phyloP scores from a whole-genome alignment of 2,888 invertebrate species.

The Ectemnius lituratus region DNA sequence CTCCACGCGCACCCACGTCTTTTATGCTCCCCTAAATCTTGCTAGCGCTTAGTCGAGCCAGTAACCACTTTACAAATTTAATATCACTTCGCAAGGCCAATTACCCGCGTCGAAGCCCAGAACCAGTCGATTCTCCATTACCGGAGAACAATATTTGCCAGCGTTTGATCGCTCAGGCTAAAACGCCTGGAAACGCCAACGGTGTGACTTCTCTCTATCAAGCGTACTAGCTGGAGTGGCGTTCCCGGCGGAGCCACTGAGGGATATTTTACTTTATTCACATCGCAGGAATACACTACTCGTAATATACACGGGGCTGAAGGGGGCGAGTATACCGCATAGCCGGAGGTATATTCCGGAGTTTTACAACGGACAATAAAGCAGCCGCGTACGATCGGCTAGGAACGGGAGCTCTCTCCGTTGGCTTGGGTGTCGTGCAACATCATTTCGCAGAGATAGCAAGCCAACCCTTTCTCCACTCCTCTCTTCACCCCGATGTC shows the following conservation, averaged over 20 bases:
- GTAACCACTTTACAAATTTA: slow-evolving; percentile 2
- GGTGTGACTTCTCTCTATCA: neutral
- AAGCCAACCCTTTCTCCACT: neutral
- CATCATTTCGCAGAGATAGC: slow-evolving; percentile 7
- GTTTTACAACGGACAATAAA: slow-evolving; percentile 4
- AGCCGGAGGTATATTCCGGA: slow-evolving; percentile 1
- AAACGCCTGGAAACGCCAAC: no score
- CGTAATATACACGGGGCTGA: neutral
- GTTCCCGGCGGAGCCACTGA: no score
- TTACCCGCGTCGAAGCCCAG: neutral
- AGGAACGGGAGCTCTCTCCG: neutral
- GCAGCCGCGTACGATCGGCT: neutral
- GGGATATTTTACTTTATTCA: slow-evolving; percentile 1
- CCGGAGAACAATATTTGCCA: neutral
- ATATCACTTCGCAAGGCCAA: neutral
- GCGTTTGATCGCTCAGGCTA: no score
- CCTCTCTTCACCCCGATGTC: neutral
- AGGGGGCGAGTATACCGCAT: neutral
- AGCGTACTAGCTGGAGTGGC: no score
- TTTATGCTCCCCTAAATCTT: neutral
- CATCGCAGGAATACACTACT: neutral
- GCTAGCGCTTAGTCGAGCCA: neutral
- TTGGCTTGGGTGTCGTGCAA: neutral
- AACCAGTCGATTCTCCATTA: neutral
- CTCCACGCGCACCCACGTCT: neutral